Evolutionary conservation across 2,797 vertebrate species (phyloP).

Genomic region (Liasis olivaceus): DNA sequence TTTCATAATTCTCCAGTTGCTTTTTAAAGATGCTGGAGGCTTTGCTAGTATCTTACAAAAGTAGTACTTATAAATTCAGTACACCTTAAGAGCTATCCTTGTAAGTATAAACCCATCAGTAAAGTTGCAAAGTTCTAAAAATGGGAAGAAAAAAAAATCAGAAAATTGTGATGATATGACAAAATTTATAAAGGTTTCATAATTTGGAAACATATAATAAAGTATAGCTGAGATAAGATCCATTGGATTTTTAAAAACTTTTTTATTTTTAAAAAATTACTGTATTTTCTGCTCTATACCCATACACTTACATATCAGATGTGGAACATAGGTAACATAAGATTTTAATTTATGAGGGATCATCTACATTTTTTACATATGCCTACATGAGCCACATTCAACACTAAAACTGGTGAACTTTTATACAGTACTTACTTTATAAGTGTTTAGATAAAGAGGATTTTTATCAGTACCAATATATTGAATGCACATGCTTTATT

Average conservation of each 20-base stretch:
- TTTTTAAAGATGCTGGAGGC: neutral
- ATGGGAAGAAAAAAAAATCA: constrained; percentile 22
- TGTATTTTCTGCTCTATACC: constrained; percentile 55
- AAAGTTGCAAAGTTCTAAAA: constrained; percentile 44
- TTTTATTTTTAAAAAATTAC: constrained; percentile 52
- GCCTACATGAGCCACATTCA: neutral
- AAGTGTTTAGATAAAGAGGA: constrained; percentile 39
- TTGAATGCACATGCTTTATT: neutral
- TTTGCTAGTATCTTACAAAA: neutral
- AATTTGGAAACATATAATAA: constrained; percentile 51
- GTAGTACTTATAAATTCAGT: constrained; percentile 41
- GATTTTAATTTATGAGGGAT: constrained; percentile 72
- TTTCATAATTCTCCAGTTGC: no score
- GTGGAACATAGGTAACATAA: constrained; percentile 56
- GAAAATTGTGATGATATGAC: constrained; percentile 49
- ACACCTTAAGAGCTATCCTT: constrained; percentile 52
- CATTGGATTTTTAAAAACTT: constrained; percentile 1
- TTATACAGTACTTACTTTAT: constrained; percentile 26
- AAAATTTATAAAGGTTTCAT: constrained; percentile 31
- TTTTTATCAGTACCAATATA: constrained; percentile 39
- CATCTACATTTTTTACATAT: constrained; percentile 65
- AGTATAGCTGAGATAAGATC: constrained; percentile 37
- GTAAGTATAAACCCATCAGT: constrained; percentile 46
- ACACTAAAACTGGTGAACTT: neutral
- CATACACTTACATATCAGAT: constrained; percentile 50